phyloP scores from a whole-genome alignment of 2,888 invertebrate genomes.

The Ametastegia equiseti region DNA sequence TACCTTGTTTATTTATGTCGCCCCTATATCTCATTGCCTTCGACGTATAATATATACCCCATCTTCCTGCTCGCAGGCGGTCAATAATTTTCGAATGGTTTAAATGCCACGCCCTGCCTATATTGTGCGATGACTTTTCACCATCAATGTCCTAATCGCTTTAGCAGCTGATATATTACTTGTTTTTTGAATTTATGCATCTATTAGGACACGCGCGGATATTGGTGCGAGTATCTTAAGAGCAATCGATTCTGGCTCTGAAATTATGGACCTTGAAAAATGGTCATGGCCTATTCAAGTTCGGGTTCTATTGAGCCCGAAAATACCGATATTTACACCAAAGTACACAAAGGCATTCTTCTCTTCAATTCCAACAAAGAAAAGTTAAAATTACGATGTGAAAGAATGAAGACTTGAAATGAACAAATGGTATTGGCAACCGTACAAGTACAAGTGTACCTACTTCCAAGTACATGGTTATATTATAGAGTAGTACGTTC shows the following conservation, averaged over 20 bases:
- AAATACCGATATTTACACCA: background rate
- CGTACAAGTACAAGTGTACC: too few species aligned
- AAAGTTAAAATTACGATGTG: background rate
- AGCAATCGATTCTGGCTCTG: background rate
- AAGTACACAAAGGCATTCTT: background rate
- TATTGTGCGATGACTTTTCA: background rate
- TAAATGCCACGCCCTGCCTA: slow-evolving; percentile 6
- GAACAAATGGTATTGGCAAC: background rate
- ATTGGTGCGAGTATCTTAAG: background rate
- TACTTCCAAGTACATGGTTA: too few species aligned
- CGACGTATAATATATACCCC: background rate
- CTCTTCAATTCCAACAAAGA: background rate
- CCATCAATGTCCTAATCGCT: background rate
- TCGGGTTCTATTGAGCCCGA: background rate
- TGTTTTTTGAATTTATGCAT: background rate
- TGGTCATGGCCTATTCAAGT: background rate
- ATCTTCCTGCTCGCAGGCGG: background rate
- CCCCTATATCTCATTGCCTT: background rate
- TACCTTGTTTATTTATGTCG: background rate
- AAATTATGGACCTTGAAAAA: background rate
- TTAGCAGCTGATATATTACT: background rate
- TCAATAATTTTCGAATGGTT: slow-evolving; percentile 20
- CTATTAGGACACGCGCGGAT: background rate
- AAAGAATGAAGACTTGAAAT: too few species aligned
- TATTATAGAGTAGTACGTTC: too few species aligned